Base-by-base conservation (phyloP, 2,113 vertebrate species). In the Noturus placidus region DNA sequence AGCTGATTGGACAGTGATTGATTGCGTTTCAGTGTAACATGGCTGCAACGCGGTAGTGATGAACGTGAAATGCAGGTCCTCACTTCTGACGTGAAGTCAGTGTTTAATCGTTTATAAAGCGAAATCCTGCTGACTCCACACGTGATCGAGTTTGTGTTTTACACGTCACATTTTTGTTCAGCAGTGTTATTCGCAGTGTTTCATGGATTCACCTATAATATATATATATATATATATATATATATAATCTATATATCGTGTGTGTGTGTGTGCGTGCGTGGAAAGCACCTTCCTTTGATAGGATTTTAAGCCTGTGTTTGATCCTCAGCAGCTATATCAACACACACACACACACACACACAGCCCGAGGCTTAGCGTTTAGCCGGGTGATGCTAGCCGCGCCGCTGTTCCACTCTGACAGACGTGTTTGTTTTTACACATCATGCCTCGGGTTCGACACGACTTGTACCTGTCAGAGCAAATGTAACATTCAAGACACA, bases 401-500 rank as follows among this genome's bases (percentile, higher is more conserved):
- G 63, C 19, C 84, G 79, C 84, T 79, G 54, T 79, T 86, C 33
- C 65, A n/a, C 35, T 20, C 72, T 88, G 89, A 88, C 70, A 84
- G 89, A 81, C 50, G 19, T 74, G 86, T 82, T 88, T 89, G 84
- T 91, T 86, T 88, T 88, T 76, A 88, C 74, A 87, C 78, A 80
- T 86, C 42, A 63, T 8, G 59, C 30, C 54, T 80, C 30, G 1
- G 38, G 20, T 59, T 59, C 52, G 63, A 81, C 67, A 79, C 67
- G 84, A 52, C 72, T 67, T 56, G 76, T 85, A 80, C 87, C 82
- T 88, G 89, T 88, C 79, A 87, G 77, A 87, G 89, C 87, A 86
- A 84, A 90, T 46, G 20, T 46, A 46, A 78, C 27, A 27, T 84
- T 14, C 30, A 25, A 38, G 13, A 81, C 54, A 88, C 13, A 22